phyloP scores from a whole-genome alignment of 2,113 vertebrate species.

The Oreotrochilus melanogaster region DNA sequence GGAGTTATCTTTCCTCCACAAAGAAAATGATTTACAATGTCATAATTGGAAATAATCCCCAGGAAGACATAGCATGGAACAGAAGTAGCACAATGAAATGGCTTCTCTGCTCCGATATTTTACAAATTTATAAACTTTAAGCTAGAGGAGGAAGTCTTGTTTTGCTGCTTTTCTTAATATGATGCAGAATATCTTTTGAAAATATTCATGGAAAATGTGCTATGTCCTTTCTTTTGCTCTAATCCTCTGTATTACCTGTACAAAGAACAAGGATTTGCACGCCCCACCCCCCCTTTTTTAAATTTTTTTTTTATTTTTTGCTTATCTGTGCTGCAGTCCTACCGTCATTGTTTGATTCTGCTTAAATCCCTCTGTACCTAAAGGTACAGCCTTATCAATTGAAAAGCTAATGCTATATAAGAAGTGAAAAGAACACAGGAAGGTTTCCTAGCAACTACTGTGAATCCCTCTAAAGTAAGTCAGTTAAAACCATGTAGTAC shows the following conservation, averaged over 20 bases:
- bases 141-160: slow-evolving; percentile 7
- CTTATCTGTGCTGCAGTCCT: slow-evolving; percentile 67
- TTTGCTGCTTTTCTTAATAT: slow-evolving; percentile 37
- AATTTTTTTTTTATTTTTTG: not conserved
- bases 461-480: slow-evolving; percentile 78
- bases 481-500: slow-evolving; percentile 76
- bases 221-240: slow-evolving; percentile 21
- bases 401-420: slow-evolving; percentile 79
- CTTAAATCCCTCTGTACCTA: slow-evolving; percentile 74
- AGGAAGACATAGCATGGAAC: not conserved
- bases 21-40: not conserved
- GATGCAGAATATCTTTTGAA: slow-evolving; percentile 45
- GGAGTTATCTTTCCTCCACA: not conserved
- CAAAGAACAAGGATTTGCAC: slow-evolving; percentile 65
- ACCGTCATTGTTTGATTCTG: slow-evolving; percentile 75
- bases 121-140: slow-evolving; percentile 37
- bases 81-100: slow-evolving; percentile 17
- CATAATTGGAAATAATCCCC: not conserved
- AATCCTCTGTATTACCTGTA: slow-evolving; percentile 65
- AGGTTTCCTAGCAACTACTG: slow-evolving; percentile 82
- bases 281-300: not conserved
- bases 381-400: slow-evolving; percentile 77
- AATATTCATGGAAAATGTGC: slow-evolving; percentile 44
- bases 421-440: slow-evolving; percentile 79
- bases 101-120: not conserved